These are phyloP conservation scores for Eidolon dupreanum DNA, from an alignment of 2,797 vertebrate species.

Conservation along the genomic window DNA sequence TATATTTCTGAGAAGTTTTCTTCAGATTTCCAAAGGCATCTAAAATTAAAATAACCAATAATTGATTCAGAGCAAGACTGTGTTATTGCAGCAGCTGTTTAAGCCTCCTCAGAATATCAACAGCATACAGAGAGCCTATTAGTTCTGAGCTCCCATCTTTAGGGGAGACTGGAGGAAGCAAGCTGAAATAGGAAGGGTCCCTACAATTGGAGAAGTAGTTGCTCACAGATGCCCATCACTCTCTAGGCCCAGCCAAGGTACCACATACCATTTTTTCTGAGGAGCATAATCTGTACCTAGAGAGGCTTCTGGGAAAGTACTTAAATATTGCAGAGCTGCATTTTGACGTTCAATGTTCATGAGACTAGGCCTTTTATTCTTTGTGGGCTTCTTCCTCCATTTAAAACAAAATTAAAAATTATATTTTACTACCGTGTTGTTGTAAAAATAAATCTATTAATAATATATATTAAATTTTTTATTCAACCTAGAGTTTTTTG, in stretches of 20 bases:
- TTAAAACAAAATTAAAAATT: neutral
- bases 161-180: neutral
- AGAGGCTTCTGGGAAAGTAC: neutral
- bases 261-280: neutral
- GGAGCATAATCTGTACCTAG: neutral
- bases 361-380: neutral
- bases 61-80: neutral
- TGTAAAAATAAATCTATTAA: neutral
- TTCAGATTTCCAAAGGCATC: neutral
- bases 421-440: neutral
- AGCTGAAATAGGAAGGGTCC: neutral
- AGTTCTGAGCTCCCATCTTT: neutral
- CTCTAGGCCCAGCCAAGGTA: neutral
- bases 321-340: neutral
- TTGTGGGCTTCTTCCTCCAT: neutral
- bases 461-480: neutral
- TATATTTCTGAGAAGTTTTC: slow-evolving; percentile 17
- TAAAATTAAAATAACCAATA: neutral
- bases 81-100: neutral
- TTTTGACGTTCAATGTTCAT: too few relatives aligned
- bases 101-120: neutral
- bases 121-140: neutral
- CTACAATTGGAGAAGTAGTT: neutral
- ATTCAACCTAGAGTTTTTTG: neutral
- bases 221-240: neutral